phyloP scores from a whole-genome alignment of 2,113 vertebrate species.

The Varanus salvator region DNA sequence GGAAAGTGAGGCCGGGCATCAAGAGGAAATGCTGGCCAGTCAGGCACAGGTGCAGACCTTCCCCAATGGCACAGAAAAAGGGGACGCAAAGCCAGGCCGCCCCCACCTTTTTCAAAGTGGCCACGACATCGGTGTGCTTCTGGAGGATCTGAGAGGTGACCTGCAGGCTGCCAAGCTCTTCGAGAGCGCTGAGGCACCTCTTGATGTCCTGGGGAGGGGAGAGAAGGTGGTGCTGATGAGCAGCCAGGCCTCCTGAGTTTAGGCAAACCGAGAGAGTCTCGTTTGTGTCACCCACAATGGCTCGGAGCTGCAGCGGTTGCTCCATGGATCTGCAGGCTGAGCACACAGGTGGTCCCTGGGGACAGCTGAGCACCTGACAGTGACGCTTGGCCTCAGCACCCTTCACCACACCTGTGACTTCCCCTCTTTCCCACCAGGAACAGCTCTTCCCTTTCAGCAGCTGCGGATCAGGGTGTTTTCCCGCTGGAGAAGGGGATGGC shows the following conservation, averaged over 20 bases:
- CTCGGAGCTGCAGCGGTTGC: no score
- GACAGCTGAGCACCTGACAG: no score
- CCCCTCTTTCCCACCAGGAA: no score
- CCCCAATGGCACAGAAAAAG: no score
- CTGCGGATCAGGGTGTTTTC: no score
- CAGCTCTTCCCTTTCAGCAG: no score
- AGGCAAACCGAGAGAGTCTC: background rate
- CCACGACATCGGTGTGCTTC: conserved; percentile 95
- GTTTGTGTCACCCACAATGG: background rate
- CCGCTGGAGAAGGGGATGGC: no score
- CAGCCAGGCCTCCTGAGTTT: background rate
- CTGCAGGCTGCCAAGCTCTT: conserved; percentile 89
- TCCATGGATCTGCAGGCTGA: no score
- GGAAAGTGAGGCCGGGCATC: background rate
- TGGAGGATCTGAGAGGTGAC: conserved; percentile 97
- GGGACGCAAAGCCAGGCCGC: accelerated
- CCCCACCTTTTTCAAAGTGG: conserved; percentile 92
- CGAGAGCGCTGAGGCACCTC: conserved; percentile 89
- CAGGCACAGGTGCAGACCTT: background rate
- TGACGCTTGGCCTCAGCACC: no score
- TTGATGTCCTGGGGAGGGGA: conserved; percentile 86
- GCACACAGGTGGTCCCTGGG: no score
- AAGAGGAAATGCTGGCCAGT: background rate
- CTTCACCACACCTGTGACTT: no score
- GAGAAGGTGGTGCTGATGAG: background rate